Evolutionary conservation across 2,797 vertebrate genomes (phyloP).

Genomic region (Acanthopagrus latus): DNA sequence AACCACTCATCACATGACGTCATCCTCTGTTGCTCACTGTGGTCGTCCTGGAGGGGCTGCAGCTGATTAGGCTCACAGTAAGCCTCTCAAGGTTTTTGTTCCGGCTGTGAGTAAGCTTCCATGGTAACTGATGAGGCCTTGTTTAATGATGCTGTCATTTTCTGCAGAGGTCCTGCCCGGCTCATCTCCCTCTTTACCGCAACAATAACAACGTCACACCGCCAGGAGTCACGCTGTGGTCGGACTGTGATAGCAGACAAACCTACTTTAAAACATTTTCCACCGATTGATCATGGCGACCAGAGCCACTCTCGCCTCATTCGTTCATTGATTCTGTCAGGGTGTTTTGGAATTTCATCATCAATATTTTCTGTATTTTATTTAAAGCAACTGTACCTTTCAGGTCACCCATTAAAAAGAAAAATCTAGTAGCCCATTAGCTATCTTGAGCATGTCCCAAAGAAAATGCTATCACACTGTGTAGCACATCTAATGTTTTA

Average conservation of each 20-base stretch:
- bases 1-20: constrained; percentile 59
- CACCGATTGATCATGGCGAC: neutral
- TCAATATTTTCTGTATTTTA: neutral
- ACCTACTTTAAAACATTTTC: neutral
- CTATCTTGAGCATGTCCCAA: too few species aligned
- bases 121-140: constrained; percentile 59
- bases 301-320: neutral
- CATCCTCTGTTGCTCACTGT: constrained; percentile 52
- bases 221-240: constrained; percentile 44
- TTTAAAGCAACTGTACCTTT: too few species aligned
- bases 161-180: constrained; percentile 21
- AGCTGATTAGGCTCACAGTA: constrained; percentile 64
- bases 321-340: neutral
- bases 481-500: too few species aligned
- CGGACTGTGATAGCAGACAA: constrained; percentile 21
- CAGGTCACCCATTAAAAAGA: too few species aligned
- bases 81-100: constrained; percentile 68
- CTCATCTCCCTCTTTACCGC: constrained; percentile 48
- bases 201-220: constrained; percentile 44
- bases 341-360: neutral
- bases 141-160: constrained; percentile 52
- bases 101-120: constrained; percentile 56
- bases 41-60: constrained; percentile 54
- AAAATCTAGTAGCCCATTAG: too few species aligned
- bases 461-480: too few species aligned